Evolutionary conservation across 2,797 vertebrate species (phyloP).

Genomic region (Diglossa cyanea): DNA sequence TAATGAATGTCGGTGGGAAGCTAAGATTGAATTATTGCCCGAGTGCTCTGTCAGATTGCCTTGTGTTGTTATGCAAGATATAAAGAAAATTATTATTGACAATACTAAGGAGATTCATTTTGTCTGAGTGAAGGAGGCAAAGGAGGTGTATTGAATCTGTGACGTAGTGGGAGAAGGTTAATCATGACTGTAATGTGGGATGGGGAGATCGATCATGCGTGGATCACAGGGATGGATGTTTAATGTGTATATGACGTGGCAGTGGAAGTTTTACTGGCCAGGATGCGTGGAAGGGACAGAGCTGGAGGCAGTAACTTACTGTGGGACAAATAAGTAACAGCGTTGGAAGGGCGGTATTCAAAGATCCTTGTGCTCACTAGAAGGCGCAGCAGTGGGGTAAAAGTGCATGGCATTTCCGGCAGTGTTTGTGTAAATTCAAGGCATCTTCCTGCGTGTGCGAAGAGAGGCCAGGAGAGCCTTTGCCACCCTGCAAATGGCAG

Average conservation of each 20-base stretch:
- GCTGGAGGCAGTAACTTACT: not conserved
- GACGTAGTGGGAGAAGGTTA: constrained; percentile 56
- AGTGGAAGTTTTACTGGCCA: constrained; percentile 10
- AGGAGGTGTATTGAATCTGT: constrained; percentile 57
- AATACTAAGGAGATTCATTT: constrained; percentile 62
- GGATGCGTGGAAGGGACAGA: not conserved
- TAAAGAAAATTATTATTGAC: constrained; percentile 70
- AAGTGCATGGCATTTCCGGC: not conserved
- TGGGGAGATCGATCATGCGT: constrained; percentile 34
- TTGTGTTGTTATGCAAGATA: constrained; percentile 51
- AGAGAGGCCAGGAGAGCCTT: not conserved
- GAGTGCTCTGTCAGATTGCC: constrained; percentile 55
- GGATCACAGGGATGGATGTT: constrained; percentile 39
- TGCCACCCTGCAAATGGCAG: not conserved
- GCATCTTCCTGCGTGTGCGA: not conserved
- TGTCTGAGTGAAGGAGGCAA: constrained; percentile 48
- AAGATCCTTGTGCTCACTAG: not conserved
- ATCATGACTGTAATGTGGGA: constrained; percentile 47
- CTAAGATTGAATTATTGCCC: constrained; percentile 67
- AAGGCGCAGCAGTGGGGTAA: not conserved
- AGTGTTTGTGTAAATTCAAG: not conserved
- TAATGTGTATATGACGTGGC: not conserved
- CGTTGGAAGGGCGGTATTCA: not conserved
- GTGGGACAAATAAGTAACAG: not conserved
- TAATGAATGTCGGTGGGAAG: constrained; percentile 55